A percentile compares a stretch with the other conserved stretches of the same genome.
Evolutionary conservation across 2,797 vertebrate species (phyloP).

Genomic region (Cichlasoma orientale): DNA sequence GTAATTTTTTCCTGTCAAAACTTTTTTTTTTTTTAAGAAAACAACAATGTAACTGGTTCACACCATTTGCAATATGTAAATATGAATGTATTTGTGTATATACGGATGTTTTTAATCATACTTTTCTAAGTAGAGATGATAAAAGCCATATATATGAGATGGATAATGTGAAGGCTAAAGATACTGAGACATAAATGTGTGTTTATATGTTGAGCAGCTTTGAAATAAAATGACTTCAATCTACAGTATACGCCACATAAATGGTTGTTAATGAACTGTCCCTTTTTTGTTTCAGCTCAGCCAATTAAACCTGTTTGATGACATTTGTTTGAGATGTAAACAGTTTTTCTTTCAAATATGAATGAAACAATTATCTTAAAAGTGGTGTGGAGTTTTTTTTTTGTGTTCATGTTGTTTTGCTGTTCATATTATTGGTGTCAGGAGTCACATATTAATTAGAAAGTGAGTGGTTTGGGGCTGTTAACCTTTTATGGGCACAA

Average conservation of each 20-base stretch:
- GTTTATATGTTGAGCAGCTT: constrained; percentile 66
- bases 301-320: constrained; percentile 75
- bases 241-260: constrained; percentile 49
- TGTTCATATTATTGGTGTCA: not conserved
- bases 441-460: not conserved
- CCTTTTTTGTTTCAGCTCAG: constrained; percentile 71
- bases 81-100: constrained; percentile 86
- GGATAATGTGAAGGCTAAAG: constrained; percentile 70
- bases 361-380: not conserved
- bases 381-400: not conserved
- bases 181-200: constrained; percentile 51
- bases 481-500: too few relatives aligned
- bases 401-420: not conserved
- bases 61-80: constrained; percentile 79
- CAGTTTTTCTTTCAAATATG: not conserved
- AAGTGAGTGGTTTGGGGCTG: accelerated
- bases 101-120: constrained; percentile 85
- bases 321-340: constrained; percentile 7
- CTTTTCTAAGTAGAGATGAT: constrained; percentile 84
- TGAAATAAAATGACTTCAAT: constrained; percentile 54
- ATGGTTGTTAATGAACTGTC: constrained; percentile 61
- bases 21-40: constrained; percentile 55
- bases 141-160: constrained; percentile 84
- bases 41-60: constrained; percentile 60
- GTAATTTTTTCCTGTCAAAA: constrained; percentile 48